Evolutionary conservation across 1,140 invertebrate species (phyloP).

Genomic region (Thalassaphorura encarpata): DNA sequence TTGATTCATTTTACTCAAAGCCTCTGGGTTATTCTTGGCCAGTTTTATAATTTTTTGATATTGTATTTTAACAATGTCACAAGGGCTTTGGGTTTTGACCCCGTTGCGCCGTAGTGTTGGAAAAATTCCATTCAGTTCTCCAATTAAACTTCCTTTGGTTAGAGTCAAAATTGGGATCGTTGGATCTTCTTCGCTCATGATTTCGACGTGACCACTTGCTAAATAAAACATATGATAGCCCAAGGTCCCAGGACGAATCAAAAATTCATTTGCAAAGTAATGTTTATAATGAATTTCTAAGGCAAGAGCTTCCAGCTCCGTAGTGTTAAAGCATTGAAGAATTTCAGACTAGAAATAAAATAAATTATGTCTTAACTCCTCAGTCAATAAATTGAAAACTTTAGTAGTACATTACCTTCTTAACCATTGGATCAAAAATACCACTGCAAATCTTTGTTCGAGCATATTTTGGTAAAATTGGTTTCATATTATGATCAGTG

Average conservation of each 20-base stretch:
- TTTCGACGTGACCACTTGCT: constrained; percentile 5
- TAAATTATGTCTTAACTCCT: neutral
- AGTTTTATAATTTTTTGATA: neutral
- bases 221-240: constrained; percentile 4
- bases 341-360: constrained; percentile 15
- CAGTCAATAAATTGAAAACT: neutral
- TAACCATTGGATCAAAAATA: constrained; percentile 10
- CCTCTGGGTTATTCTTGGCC: neutral
- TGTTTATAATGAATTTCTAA: neutral
- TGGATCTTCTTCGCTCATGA: neutral
- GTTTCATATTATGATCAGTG: constrained; percentile 6
- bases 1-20: constrained; percentile 1
- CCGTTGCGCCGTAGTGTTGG: constrained; percentile 4
- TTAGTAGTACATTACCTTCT: neutral
- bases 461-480: constrained; percentile 3
- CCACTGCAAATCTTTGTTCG: constrained; percentile 2
- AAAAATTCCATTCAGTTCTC: constrained; percentile 3
- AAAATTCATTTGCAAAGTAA: constrained; percentile 12
- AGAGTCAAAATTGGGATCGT: constrained; percentile 1
- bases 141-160: constrained; percentile 1
- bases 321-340: neutral
- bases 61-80: constrained; percentile 1
- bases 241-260: constrained; percentile 2
- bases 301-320: neutral
- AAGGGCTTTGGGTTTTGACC: constrained; percentile 9